These are phyloP conservation scores for Plecotus auritus DNA, from an alignment of 2,113 vertebrate species.

Conservation along the genomic window DNA sequence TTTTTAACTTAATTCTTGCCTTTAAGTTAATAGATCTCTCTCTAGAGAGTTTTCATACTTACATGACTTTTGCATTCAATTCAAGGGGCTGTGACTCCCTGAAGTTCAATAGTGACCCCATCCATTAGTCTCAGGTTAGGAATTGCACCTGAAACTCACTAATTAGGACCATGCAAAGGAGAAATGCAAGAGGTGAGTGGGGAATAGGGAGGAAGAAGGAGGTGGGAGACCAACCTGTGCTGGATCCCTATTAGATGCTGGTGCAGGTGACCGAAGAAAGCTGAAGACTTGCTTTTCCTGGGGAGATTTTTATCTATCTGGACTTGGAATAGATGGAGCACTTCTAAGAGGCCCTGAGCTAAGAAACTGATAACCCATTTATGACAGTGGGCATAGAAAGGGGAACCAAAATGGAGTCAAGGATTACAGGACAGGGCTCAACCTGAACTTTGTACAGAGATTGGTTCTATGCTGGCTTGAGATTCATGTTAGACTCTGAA, in stretches of 20 bases:
- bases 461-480: background rate
- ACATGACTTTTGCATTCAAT: background rate
- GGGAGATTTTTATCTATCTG: background rate
- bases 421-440: background rate
- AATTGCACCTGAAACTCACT: background rate
- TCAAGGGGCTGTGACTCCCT: background rate
- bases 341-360: background rate
- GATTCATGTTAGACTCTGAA: background rate
- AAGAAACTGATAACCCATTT: background rate
- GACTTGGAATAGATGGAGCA: background rate
- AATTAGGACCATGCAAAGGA: background rate
- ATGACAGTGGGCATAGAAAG: background rate
- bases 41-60: background rate
- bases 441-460: background rate
- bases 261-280: background rate
- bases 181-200: background rate
- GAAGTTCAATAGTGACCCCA: background rate
- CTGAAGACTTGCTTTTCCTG: background rate
- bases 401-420: background rate
- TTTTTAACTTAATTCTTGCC: background rate
- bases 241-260: background rate
- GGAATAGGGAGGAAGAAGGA: background rate
- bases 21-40: background rate
- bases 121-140: background rate
- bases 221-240: background rate